These are phyloP conservation scores for Drosophila nr. perissopoda DNA, from an alignment of 2,888 invertebrate species.

Conservation along the genomic window DNA sequence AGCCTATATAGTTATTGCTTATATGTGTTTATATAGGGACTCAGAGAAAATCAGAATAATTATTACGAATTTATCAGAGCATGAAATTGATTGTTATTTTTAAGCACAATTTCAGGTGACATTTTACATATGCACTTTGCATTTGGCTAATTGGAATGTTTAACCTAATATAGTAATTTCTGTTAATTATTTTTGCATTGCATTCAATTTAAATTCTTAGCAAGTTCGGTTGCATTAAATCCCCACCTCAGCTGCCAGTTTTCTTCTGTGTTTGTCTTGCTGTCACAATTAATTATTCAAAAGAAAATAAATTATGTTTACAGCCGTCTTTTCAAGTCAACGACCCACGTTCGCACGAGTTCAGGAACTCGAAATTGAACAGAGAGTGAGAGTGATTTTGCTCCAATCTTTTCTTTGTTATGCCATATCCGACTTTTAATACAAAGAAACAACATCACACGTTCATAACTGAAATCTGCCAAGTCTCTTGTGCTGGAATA, in stretches of 20 bases:
- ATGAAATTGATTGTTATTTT: neutral
- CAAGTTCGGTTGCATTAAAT: neutral
- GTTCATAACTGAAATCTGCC: neutral
- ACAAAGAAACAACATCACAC: neutral
- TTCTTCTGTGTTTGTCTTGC: neutral
- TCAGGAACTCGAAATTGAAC: conserved; percentile 12
- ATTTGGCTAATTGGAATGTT: neutral
- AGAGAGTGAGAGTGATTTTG: conserved; percentile 33
- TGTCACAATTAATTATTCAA: conserved; percentile 49
- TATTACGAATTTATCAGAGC: neutral
- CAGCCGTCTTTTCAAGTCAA: conserved; percentile 34
- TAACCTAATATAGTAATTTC: neutral
- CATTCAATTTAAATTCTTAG: conserved; percentile 5
- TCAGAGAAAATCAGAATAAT: neutral
- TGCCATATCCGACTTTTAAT: neutral
- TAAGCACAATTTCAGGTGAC: neutral
- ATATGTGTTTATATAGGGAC: neutral
- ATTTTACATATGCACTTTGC: neutral
- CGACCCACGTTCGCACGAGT: conserved; percentile 33
- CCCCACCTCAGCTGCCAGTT: conserved; percentile 5
- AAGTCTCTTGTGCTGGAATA: neutral
- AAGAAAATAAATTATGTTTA: conserved; percentile 31
- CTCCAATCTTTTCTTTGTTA: neutral
- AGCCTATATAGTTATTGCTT: conserved; percentile 7
- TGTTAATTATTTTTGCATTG: neutral